Evolutionary conservation across 2,888 invertebrate species (phyloP), one percentile per base, ranked within the genome.

Genomic region (Trachelus stipa): DNA sequence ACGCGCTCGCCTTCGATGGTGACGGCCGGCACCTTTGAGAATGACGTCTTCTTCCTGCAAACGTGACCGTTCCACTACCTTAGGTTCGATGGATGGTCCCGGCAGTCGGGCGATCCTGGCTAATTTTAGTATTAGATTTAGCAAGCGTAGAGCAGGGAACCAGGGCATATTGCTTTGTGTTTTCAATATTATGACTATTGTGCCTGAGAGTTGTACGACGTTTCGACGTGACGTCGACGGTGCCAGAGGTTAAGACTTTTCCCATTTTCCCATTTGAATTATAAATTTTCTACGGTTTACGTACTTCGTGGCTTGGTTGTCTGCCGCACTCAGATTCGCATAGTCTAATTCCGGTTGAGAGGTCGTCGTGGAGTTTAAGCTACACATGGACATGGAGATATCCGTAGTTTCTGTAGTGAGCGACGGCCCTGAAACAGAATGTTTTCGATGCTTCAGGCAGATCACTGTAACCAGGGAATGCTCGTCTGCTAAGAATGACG

Each of bases 381-480:
- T 93, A 88, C 92, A 93, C 86, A 93, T 90, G 73, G 93, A 93
- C 87, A 89, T 85, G 82, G 92, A 93, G 79, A 93, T 90, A 86
- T 93, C 93, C 68, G 93, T 93, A 76, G 92, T 92, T 87, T 92
- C 92, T 76, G 91, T 91, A 15, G 92, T 92, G 80, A 91, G 89
- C 78, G 92, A 92, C 75, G 92, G 90, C 80, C 92, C 92, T 92
- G 88, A 77, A 89, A 85, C 80, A 83, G 76, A 79, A 80, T 68
- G 35, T 71, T 30, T 68, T 78, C 23, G 12, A 71, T n/a, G 33
- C 15, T 31, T 71, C 4, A 33, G 71, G 33, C 31, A n/a, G 71
- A n/a, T 15, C 15, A 15, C 15, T 15, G 40, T 15, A 15, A 40
- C 15, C 15, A 6, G 40, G 40, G 2, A 15, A 6, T 15, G 15